These are phyloP conservation scores for Philaenus spumarius DNA, from an alignment of 1,140 invertebrate genomes.

Conservation along the genomic window DNA sequence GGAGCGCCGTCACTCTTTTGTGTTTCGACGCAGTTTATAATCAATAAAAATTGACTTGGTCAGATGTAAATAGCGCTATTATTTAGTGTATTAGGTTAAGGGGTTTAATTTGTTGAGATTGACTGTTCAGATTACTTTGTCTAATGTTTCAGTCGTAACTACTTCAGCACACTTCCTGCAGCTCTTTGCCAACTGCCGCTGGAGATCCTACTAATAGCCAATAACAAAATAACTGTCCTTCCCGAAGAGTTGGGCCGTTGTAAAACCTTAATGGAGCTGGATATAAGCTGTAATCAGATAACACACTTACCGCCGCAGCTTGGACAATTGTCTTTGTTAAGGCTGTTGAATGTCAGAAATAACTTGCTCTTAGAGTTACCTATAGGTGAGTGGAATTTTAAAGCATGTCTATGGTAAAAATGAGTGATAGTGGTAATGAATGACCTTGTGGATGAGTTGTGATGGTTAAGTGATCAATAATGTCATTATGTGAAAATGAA, in stretches of 20 bases:
- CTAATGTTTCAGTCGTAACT: slow-evolving; percentile 69
- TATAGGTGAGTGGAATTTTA: slow-evolving; percentile 70
- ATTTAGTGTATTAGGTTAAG: too few species aligned
- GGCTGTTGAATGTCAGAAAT: slow-evolving; percentile 70
- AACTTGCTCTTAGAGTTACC: slow-evolving; percentile 85
- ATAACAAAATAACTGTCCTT: slow-evolving; percentile 75
- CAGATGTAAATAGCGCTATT: too few species aligned
- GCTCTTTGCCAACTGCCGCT: slow-evolving; percentile 75
- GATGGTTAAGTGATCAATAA: too few species aligned
- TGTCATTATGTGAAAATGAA: too few species aligned
- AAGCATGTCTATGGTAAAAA: too few species aligned
- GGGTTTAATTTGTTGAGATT: too few species aligned
- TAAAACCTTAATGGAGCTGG: slow-evolving; percentile 74
- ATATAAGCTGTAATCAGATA: slow-evolving; percentile 89
- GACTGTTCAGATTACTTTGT: too few species aligned
- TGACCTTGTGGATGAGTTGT: too few species aligned
- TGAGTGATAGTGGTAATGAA: too few species aligned
- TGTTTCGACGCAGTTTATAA: too few species aligned
- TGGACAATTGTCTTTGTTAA: slow-evolving; percentile 67
- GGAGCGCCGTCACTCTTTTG: too few species aligned
- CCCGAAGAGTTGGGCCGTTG: slow-evolving; percentile 86
- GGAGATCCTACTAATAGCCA: slow-evolving; percentile 69
- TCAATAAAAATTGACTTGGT: too few species aligned
- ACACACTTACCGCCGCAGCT: slow-evolving; percentile 77
- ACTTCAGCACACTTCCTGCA: slow-evolving; percentile 71